phyloP scores from a whole-genome alignment of 1,140 invertebrate genomes.

The Zaprionus kolodkinae region DNA sequence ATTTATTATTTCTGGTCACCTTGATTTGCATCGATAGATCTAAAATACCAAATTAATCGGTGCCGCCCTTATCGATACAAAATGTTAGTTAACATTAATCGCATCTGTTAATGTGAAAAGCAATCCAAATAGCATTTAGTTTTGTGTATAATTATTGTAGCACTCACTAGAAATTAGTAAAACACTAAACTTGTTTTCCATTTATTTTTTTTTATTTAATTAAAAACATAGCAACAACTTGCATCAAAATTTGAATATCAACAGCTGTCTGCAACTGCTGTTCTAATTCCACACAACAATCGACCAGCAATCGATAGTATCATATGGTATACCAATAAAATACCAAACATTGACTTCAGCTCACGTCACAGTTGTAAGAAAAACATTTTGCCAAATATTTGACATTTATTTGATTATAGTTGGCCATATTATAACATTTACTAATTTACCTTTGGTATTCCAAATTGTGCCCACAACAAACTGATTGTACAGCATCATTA shows the following conservation, averaged over 20 bases:
- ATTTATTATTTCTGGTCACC: constrained; percentile 6
- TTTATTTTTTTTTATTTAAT: background rate
- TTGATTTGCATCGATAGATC: background rate
- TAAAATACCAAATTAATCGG: background rate
- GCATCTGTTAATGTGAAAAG: background rate
- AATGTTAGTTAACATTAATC: background rate
- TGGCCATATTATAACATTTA: constrained; percentile 31
- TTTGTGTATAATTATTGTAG: background rate
- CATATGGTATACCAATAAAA: background rate
- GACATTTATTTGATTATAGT: constrained; percentile 16
- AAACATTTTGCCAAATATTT: constrained; percentile 19
- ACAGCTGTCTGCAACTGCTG: background rate
- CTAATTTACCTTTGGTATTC: constrained; percentile 24
- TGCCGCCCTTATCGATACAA: background rate
- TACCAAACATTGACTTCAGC: background rate
- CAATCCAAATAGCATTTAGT: background rate
- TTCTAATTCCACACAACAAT: background rate
- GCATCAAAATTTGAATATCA: background rate
- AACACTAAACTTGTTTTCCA: background rate
- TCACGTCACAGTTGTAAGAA: constrained; percentile 16
- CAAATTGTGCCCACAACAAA: constrained; percentile 34
- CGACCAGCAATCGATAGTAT: background rate
- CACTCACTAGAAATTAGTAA: background rate
- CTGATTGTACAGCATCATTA: constrained; percentile 15
- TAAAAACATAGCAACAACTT: background rate